Evolutionary conservation across 2,797 vertebrate genomes (phyloP).

Genomic region (Onychomys torridus): DNA sequence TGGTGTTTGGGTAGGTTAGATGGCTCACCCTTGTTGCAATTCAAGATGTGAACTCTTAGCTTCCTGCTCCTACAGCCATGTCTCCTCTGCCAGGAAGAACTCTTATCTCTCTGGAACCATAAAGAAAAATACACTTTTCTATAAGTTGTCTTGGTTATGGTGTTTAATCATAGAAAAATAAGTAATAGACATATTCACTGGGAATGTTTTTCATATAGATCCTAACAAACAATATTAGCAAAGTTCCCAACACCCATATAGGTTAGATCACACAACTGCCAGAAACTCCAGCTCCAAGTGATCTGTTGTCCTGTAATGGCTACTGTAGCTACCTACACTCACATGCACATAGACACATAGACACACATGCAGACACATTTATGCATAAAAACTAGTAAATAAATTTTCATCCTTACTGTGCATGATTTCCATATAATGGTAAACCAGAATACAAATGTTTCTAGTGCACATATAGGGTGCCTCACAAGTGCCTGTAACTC

Average conservation of each 20-base stretch:
- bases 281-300: neutral
- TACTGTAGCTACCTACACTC: neutral
- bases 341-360: neutral
- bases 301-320: neutral
- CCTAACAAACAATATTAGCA: neutral
- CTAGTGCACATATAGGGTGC: neutral
- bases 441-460: neutral
- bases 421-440: neutral
- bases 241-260: neutral
- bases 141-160: no score
- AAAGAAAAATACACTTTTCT: neutral
- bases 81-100: neutral
- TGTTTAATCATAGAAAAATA: neutral
- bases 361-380: neutral
- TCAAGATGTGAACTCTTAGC: no score
- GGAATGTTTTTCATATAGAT: neutral
- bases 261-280: neutral
- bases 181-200: neutral
- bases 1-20: neutral
- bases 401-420: neutral
- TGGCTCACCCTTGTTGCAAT: neutral
- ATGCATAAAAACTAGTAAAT: neutral
- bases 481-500: neutral
- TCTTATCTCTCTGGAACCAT: neutral
- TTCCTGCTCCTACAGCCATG: neutral